Base-by-base conservation (phyloP, 2,113 vertebrate species). In the Ictalurus furcatus region DNA sequence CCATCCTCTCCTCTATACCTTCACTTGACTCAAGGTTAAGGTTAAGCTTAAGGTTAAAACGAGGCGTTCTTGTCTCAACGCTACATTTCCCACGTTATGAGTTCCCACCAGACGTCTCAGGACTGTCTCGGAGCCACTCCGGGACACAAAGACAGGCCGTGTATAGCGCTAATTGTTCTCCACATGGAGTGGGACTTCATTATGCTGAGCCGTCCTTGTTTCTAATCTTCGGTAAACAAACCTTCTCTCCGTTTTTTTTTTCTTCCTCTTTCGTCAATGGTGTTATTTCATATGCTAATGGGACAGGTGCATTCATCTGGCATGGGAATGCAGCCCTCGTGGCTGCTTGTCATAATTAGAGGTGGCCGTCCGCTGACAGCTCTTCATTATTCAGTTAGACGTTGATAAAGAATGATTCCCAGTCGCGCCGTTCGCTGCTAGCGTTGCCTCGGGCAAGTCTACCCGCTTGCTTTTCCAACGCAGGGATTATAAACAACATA, bases 221-320 rank as follows among this genome's bases (percentile, higher is more conserved):
- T 87, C 71, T 86, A 74, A 87, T 48, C 78, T 86, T 87, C n/a
- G 87, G 85, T 87, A 89, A 88, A 90, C 69, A 88, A 84, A 71
- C 85, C 67, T 48, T 80, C 56, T 82, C 54, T 85, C 8, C 79
- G 58, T 87, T 34, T 17, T 61, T 52, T 58, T 17, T 52, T 63
- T n/a, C 3, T 48, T 21, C 44, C 6, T 48, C 44, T 48, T 25
- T 21, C 0, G n/a, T 83, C 67, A 76, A 44, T 67, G 87, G 40
- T 17, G 48, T 30, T 83, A 71, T 87, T 89, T 90, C 87, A 84
- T 54, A 90, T 90, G 87, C 84, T 86, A 90, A 87, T 84, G 59
- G 19, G 52, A 79, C 90, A 91, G 90, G 86, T 89, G 88, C 83
- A 17, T 85, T 88, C 81, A 65, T 34, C 85, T 82, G 44, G 78